These are phyloP conservation scores for Tenualosa ilisha DNA, from an alignment of 2,797 vertebrate genomes.

Conservation along the genomic window DNA sequence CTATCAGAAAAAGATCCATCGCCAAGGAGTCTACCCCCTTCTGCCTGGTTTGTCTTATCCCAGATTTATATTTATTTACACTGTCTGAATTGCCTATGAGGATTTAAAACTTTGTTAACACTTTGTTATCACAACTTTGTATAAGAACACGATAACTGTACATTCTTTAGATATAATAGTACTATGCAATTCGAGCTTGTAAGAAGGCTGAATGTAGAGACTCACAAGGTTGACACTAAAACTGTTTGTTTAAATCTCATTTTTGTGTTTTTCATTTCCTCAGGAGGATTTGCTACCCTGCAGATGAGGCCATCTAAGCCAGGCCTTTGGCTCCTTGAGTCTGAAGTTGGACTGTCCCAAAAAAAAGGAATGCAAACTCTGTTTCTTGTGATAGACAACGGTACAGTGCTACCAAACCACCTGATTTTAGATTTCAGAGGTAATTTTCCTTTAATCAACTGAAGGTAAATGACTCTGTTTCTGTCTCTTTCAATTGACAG, in stretches of 20 bases:
- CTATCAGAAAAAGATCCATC: conserved; percentile 75
- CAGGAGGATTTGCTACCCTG: conserved; percentile 89
- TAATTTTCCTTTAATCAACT: background rate
- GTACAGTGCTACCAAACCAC: conserved; percentile 64
- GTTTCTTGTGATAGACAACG: conserved; percentile 85
- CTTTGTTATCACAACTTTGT: background rate
- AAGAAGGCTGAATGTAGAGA: background rate
- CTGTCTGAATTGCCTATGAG: background rate
- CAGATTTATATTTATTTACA: background rate
- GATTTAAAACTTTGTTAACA: background rate
- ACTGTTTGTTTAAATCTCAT: background rate
- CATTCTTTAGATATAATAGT: background rate
- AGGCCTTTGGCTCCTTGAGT: conserved; percentile 91
- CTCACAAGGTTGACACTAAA: too few relatives aligned
- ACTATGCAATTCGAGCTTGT: background rate
- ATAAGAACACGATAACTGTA: background rate
- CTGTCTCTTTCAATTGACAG: conserved; percentile 61
- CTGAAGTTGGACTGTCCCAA: conserved; percentile 85
- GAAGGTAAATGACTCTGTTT: background rate
- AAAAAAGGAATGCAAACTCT: conserved; percentile 89
- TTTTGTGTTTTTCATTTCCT: conserved; percentile 28
- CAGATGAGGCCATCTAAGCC: conserved; percentile 90
- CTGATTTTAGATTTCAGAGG: background rate
- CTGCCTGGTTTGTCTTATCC: conserved; percentile 80
- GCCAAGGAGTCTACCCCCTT: conserved; percentile 83